A percentile compares a stretch with the other conserved stretches of the same genome.
phyloP scores from a whole-genome alignment of 2,113 vertebrate species.

The Salminus brasiliensis region DNA sequence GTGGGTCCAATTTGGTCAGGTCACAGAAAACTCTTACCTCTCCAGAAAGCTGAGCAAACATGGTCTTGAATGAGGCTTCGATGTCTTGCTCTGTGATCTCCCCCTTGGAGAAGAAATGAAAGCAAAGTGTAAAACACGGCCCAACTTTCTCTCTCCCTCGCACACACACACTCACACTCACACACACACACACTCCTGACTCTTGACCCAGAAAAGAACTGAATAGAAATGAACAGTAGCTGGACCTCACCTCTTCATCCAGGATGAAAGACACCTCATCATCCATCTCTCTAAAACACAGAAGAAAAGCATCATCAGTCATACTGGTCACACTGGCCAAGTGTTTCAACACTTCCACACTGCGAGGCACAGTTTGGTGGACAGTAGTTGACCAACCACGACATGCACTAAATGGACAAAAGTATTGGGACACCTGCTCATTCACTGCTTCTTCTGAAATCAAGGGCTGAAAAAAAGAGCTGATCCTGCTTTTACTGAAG shows the following conservation, averaged over 20 bases:
- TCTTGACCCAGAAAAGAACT: too few species aligned
- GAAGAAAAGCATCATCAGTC: background rate
- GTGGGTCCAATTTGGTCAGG: too few species aligned
- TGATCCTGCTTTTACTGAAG: too few species aligned
- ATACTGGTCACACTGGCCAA: background rate
- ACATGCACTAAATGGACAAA: too few species aligned
- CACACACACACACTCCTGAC: background rate
- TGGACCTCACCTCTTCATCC: conserved; percentile 80
- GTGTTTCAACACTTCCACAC: background rate
- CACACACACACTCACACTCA: background rate
- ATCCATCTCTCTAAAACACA: conserved; percentile 81
- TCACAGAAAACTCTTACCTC: conserved; percentile 64
- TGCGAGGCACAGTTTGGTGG: background rate
- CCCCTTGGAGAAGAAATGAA: conserved; percentile 63
- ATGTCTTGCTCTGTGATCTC: conserved; percentile 75
- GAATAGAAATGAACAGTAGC: background rate
- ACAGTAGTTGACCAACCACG: too few species aligned
- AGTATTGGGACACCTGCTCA: too few species aligned
- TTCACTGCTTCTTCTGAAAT: too few species aligned
- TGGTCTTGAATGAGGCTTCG: conserved; percentile 76
- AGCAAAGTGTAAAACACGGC: background rate
- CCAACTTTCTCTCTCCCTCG: too few species aligned
- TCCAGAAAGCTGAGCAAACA: conserved; percentile 81
- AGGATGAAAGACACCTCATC: conserved; percentile 75
- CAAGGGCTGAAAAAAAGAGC: too few species aligned